Percentiles rank a stretch among this genome's conserved stretches.
These are phyloP conservation scores for Linnaemya tessellans DNA, from an alignment of 2,888 invertebrate species.

Conservation along the genomic window DNA sequence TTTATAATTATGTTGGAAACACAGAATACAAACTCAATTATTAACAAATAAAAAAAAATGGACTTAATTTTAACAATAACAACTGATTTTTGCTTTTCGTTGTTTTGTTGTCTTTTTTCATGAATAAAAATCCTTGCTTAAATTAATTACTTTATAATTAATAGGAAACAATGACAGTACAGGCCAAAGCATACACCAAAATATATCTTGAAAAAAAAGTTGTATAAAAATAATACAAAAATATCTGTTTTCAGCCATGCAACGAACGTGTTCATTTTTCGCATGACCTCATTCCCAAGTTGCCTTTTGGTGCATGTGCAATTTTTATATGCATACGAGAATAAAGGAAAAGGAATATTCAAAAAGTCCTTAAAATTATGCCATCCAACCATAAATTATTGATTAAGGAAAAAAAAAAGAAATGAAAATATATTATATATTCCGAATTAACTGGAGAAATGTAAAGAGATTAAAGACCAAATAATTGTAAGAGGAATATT, in stretches of 20 bases:
- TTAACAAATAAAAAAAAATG: neutral
- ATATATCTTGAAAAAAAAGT: neutral
- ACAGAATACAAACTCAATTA: neutral
- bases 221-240: neutral
- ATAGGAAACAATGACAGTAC: slow-evolving; percentile 36
- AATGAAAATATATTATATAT: neutral
- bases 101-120: neutral
- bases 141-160: slow-evolving; percentile 55
- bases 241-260: neutral
- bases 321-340: neutral
- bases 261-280: slow-evolving; percentile 23
- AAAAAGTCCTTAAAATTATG: slow-evolving; percentile 42
- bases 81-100: neutral
- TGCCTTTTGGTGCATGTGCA: neutral
- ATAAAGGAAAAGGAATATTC: slow-evolving; percentile 17
- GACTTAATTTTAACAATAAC: neutral
- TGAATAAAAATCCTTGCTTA: neutral
- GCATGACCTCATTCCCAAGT: slow-evolving; percentile 37
- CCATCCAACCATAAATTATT: slow-evolving; percentile 34
- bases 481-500: neutral
- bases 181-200: slow-evolving; percentile 11
- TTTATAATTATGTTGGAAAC: slow-evolving; percentile 1
- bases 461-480: slow-evolving; percentile 29
- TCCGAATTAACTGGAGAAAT: neutral
- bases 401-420: slow-evolving; percentile 7